A percentile compares a stretch with the other conserved stretches of the same genome.
phyloP scores from a whole-genome alignment of 2,113 vertebrate genomes.

The Xiphophorus maculatus region DNA sequence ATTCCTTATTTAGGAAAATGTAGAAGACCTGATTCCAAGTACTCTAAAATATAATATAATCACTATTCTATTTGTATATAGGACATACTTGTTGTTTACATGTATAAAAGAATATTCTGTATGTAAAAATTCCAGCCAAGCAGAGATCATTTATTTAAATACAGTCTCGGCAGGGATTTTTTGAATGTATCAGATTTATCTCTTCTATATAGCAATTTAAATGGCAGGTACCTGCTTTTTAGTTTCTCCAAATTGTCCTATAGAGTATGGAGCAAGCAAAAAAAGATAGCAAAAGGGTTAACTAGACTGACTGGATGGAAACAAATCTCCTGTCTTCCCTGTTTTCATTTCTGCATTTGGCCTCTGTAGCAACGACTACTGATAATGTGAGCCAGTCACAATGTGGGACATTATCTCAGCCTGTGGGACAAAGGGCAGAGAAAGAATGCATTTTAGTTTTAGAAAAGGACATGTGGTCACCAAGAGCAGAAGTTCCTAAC shows the following conservation, averaged over 20 bases:
- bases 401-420: not conserved
- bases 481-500: not conserved
- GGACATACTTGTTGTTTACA: no score
- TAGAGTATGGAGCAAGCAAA: not conserved
- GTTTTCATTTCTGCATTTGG: not conserved
- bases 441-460: not conserved
- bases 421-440: not conserved
- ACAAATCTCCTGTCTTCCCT: not conserved
- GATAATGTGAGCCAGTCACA: not conserved
- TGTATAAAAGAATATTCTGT: no score
- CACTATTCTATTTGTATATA: no score
- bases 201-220: not conserved
- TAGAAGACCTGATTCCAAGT: no score
- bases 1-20: no score
- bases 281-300: not conserved
- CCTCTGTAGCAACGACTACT: not conserved
- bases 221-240: not conserved
- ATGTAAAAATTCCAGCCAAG: no score
- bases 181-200: no score
- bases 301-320: not conserved
- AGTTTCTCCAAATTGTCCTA: not conserved
- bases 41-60: no score
- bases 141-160: no score
- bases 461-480: no score
- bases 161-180: no score